Base-by-base conservation (phyloP, 2,797 vertebrate genomes). In the Microctenopoma stevenorrisi region DNA sequence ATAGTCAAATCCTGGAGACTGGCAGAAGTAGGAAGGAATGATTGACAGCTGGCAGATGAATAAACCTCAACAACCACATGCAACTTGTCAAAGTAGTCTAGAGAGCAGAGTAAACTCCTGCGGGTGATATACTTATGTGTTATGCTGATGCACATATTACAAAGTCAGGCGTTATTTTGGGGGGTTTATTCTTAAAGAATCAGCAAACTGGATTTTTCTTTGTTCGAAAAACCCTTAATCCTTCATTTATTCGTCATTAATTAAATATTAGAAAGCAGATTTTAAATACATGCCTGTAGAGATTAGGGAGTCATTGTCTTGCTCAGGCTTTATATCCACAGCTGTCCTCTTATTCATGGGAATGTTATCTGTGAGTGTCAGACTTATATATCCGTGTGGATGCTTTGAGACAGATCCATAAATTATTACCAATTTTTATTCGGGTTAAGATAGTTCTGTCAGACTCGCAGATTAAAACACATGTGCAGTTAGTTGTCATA, bases 371-470 rank as follows among this genome's bases (percentile, higher is more conserved):
- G 25, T 18, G 6, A 16, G 15, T 52, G 28, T 61, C 53, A 35
- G 52, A 54, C 16, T 66, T 16, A 43, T 26, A 69, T 46, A 54
- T 64, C 16, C 7, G 7, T 40, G 26, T n/a, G 9, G 30, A 67
- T 68, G 16, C 8, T 37, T 16, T 0, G 16, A 76, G 59, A 55
- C 35, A 16, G 26, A 51, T 57, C 51, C 42, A 62, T 78, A 33
- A 67, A 74, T 73, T 11, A 70, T 68, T 28, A 67, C 38, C 53
- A 28, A 1, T 38, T 55, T 74, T 37, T 77, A 37, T 56, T 68
- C 47, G 47, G 49, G 38, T 64, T 68, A 14, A 66, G 60, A 56
- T 48, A 35, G 69, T 40, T 65, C 73, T 81, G 73, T 83, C 70
- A 60, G 73, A 4, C 46, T 13, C 28, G 42, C 28, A 69, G 68